These are phyloP conservation scores for Aythya baeri DNA, from an alignment of 2,113 vertebrate genomes.

Conservation along the genomic window DNA sequence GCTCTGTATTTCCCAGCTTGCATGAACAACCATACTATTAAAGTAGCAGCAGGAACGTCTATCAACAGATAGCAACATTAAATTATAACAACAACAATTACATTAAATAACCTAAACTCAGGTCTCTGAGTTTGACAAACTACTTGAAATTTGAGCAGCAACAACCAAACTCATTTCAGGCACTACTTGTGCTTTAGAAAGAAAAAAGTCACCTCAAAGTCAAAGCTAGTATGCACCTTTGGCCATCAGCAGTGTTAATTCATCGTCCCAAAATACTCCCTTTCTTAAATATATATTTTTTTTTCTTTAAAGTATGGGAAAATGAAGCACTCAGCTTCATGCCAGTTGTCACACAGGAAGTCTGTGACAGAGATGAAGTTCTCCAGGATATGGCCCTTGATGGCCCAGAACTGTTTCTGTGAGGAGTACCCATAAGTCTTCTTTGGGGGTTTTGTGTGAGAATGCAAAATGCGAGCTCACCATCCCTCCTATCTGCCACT, in stretches of 20 bases:
- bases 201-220: neutral
- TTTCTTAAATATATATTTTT: neutral
- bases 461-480: conserved; percentile 42
- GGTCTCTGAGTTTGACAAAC: conserved; percentile 35
- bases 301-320: neutral
- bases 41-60: conserved; percentile 23
- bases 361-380: neutral
- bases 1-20: neutral
- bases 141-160: neutral
- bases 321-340: neutral
- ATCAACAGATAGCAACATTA: conserved; percentile 46
- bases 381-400: neutral
- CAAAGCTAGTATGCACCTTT: neutral
- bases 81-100: conserved; percentile 38
- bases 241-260: neutral
- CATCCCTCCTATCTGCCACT: neutral
- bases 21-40: conserved; percentile 18
- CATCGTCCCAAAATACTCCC: neutral
- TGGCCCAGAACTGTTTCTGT: neutral
- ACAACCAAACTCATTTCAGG: neutral
- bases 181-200: neutral
- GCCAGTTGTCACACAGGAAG: neutral
- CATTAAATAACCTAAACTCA: conserved; percentile 43
- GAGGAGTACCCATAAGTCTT: neutral
- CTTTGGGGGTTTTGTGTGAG: neutral